Percentiles rank a stretch among this genome's conserved stretches.
These are phyloP conservation scores for Dolichoris vasculosae DNA, from an alignment of 1,140 invertebrate species.

Conservation along the genomic window DNA sequence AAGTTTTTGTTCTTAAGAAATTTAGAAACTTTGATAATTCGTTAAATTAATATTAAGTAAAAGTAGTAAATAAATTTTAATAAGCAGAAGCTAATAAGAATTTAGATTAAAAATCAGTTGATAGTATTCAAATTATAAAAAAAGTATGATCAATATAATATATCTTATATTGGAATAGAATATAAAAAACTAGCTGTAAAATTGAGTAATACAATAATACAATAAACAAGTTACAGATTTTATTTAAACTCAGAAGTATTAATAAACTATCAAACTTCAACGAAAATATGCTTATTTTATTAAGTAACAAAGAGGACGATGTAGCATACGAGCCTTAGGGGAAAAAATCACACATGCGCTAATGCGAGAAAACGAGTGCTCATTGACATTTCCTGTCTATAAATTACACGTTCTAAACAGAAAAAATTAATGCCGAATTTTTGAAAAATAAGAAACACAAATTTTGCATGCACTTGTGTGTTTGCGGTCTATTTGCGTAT, in stretches of 20 bases:
- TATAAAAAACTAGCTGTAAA: constrained; percentile 51
- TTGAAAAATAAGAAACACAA: constrained; percentile 35
- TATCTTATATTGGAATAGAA: constrained; percentile 46
- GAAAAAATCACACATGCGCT: constrained; percentile 43
- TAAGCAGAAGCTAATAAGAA: neutral
- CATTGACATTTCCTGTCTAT: constrained; percentile 40
- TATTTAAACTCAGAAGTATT: constrained; percentile 38
- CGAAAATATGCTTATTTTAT: constrained; percentile 52
- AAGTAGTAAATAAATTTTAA: no score
- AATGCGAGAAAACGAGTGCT: constrained; percentile 51
- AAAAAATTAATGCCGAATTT: constrained; percentile 20
- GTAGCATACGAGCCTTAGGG: constrained; percentile 29
- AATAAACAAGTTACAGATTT: constrained; percentile 37
- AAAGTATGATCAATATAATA: constrained; percentile 42
- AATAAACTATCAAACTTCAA: constrained; percentile 51
- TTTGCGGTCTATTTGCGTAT: no score
- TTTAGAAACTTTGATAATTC: no score
- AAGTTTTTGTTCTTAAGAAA: no score
- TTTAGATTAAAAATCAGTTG: neutral
- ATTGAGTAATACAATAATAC: constrained; percentile 49
- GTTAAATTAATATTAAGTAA: no score
- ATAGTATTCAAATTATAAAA: constrained; percentile 3
- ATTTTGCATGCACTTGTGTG: no score
- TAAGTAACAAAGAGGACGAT: constrained; percentile 49
- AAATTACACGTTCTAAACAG: constrained; percentile 20